These are phyloP conservation scores for Anolis apletophallus DNA, from an alignment of 2,797 vertebrate genomes.

Conservation along the genomic window DNA sequence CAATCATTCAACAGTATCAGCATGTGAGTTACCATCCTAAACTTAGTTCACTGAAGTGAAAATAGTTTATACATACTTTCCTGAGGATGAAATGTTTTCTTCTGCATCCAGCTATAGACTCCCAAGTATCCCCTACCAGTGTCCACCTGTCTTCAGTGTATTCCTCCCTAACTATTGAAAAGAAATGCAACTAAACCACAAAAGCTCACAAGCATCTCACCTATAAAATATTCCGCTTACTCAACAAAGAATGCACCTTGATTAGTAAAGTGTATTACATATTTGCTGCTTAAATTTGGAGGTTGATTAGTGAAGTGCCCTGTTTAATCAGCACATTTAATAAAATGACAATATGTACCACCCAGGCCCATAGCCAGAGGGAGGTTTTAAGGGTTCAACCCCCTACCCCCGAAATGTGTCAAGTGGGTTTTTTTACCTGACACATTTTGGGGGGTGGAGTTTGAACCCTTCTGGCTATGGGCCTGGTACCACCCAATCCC, in stretches of 20 bases:
- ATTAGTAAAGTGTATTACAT: slow-evolving; percentile 75
- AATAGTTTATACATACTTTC: slow-evolving; percentile 47
- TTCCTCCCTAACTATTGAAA: slow-evolving; percentile 46
- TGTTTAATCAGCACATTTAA: slow-evolving; percentile 73
- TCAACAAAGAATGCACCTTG: slow-evolving; percentile 74
- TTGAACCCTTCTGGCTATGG: too few species aligned
- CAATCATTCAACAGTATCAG: not conserved
- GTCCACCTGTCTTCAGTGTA: slow-evolving; percentile 53
- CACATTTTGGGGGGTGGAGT: too few species aligned
- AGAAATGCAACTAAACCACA: slow-evolving; percentile 50
- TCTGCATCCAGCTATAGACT: slow-evolving; percentile 48
- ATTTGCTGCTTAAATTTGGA: slow-evolving; percentile 75
- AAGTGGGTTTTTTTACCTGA: too few species aligned
- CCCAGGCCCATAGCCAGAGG: too few species aligned
- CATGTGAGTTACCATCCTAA: not conserved
- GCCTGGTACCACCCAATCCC: slow-evolving; percentile 57
- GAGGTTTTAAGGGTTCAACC: too few species aligned
- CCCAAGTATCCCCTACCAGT: slow-evolving; percentile 57
- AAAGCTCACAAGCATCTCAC: slow-evolving; percentile 55
- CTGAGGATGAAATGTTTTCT: slow-evolving; percentile 47
- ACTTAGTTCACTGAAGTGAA: slow-evolving; percentile 20
- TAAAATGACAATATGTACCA: slow-evolving; percentile 58
- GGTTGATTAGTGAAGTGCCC: slow-evolving; percentile 77
- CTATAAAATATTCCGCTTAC: slow-evolving; percentile 76
- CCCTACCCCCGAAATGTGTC: too few species aligned